Base-by-base conservation (phyloP, 2,888 invertebrate species). In the Sinhomidia bicolor region DNA sequence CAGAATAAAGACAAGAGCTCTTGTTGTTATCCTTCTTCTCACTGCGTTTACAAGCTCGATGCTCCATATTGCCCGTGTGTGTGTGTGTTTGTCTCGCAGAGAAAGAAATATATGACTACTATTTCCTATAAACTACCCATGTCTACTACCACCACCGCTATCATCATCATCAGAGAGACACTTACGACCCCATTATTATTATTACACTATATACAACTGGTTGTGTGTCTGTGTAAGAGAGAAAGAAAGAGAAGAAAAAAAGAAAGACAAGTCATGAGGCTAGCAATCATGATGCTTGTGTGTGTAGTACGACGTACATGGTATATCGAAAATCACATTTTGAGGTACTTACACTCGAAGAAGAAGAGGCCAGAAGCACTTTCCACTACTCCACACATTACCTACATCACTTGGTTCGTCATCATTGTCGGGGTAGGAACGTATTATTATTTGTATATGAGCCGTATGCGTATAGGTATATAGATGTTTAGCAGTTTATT, bases 121-220 rank as follows among this genome's bases (percentile, higher is more conserved):
- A n/a, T n/a, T n/a, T n/a, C n/a, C n/a, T n/a, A n/a, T n/a, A n/a
- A 62, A 32, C 32, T 29, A n/a, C n/a, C n/a, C 1, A n/a, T 29
- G 29, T 62, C 26, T 62, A 62, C 12, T 14, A 26, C 32, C 32
- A 62, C 26, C n/a, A n/a, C n/a, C n/a, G n/a, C n/a, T n/a, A n/a
- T n/a, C n/a, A n/a, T n/a, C n/a, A n/a, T n/a, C n/a, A n/a, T n/a
- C 12, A 62, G 74, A 76, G 76, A 84, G 78, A 85, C 80, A 80
- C 85, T 86, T 86, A 86, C 80, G 71, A 44, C 80, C 47, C 79
- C 71, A 80, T 86, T 80, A 79, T 32, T 62, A 62, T 57, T 57
- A 57, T 57, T 32, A 62, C 26, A 29, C 17, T 51, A 47, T 7
- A 23, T 4, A 20, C 23, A 23, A 12, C 12, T 36, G 36, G 36